Base-by-base conservation (phyloP, 2,113 vertebrate species). In the Caretta caretta region DNA sequence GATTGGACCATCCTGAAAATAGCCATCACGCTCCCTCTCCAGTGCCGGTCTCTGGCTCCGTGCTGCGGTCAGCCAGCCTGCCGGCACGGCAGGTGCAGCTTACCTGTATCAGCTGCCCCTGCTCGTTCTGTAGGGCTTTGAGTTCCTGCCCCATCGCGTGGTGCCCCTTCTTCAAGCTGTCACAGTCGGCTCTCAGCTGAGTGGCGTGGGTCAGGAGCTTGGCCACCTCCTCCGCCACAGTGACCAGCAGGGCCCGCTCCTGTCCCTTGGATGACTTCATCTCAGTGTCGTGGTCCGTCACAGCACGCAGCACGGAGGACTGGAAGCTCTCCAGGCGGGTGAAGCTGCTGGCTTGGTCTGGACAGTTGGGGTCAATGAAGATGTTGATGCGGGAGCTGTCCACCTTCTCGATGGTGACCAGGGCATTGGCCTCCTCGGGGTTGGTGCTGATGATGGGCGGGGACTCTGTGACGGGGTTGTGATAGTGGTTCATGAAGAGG, bases 361-460 rank as follows among this genome's bases (percentile, higher is more conserved):
- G 99, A 97, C 99, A 99, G 97, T 99, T 99, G n/a, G 99, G 99
- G 97, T 99, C 99, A 3, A 99, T 99, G 98, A 99, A 99, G 98
- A 99, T 99, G 98, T 99, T 99, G 98, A 99, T 99, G 91, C 98
- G 99, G 2, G 99, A 99, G 96, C 99, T 99, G 86, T 99, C 99
- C 0, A 99, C 99, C 62, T 98, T 98, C 97, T 99, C 99, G 1
- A 99, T 99, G 13, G 99, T 99, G 89, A 99, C 99, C 98, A 99
- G 97, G 2, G 99, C 99, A 1, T 99, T 98, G 96, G 98, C 93
- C 38, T 99, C 99, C 1, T 99, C 99, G 1, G 99, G 98, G 93
- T 99, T 99, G 80, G 99, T 99, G 96, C 99, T 99, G 98, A 99
- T 99, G 69, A 99, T 94, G 0, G 99, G 99, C 0, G 99, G 99